Percentiles rank a stretch among this genome's conserved stretches.
Conservation (phyloP, 2,113 vertebrate genomes). For the Glaucomys volans region DNA sequence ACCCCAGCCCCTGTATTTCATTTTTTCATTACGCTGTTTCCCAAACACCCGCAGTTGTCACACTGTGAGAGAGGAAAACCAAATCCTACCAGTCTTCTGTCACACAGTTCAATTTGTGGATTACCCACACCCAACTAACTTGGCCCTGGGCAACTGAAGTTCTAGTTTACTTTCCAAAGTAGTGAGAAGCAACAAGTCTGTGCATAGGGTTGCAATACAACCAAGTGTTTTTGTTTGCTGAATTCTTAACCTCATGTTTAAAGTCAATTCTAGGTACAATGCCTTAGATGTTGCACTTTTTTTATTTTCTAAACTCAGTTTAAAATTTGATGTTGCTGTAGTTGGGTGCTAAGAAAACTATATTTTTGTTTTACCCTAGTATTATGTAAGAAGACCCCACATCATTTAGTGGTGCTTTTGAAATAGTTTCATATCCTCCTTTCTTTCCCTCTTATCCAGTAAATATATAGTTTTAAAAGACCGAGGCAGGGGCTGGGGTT, state of each 20-base stretch:
- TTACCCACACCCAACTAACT: neutral
- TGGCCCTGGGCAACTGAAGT: neutral
- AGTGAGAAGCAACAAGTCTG: neutral
- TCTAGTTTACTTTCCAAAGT: neutral
- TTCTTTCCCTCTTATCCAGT: neutral
- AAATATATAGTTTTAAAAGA: slow-evolving; percentile 45
- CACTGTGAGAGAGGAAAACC: neutral
- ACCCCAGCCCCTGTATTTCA: neutral
- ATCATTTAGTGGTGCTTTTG: neutral
- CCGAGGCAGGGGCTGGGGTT: neutral
- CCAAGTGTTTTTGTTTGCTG: neutral
- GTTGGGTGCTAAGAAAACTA: neutral
- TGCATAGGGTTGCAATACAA: neutral
- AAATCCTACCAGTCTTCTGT: neutral
- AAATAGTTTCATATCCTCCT: neutral
- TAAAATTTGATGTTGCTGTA: slow-evolving; percentile 40
- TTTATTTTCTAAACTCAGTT: slow-evolving; percentile 44
- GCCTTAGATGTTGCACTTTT: neutral
- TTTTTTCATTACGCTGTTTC: slow-evolving; percentile 2
- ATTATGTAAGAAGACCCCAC: neutral
- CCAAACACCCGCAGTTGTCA: neutral
- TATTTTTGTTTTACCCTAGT: slow-evolving; percentile 21
- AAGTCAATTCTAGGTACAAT: neutral
- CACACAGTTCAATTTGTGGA: neutral
- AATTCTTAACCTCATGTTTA: slow-evolving; percentile 26